These are phyloP conservation scores for Blera fallax DNA, from an alignment of 2,888 invertebrate species.

Conservation along the genomic window DNA sequence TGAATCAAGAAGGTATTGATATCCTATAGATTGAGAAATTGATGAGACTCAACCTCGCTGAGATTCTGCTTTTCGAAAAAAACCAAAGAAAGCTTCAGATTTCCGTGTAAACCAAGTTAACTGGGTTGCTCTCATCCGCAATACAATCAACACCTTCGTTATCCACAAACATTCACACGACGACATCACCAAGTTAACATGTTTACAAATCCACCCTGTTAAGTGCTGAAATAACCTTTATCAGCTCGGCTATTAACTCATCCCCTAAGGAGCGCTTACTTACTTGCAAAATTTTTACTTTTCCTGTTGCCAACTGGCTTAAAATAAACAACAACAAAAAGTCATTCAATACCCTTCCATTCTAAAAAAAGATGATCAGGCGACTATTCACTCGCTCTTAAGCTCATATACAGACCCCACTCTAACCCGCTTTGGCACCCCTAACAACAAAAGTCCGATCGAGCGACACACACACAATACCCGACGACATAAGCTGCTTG, in stretches of 20 bases:
- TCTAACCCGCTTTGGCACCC: background rate
- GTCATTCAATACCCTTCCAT: slow-evolving; percentile 16
- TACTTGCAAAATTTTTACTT: background rate
- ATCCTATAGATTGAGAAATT: no score
- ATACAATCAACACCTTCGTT: no score
- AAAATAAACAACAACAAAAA: background rate
- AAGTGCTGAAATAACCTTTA: background rate
- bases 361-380: background rate
- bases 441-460: background rate
- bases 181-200: no score
- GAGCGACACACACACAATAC: background rate
- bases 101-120: no score
- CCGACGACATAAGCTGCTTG: slow-evolving; percentile 31
- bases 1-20: no score
- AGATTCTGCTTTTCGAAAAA: no score
- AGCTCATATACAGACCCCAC: slow-evolving; percentile 29
- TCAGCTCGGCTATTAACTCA: background rate
- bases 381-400: slow-evolving; percentile 29
- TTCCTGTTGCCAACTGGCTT: no score
- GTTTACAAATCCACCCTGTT: background rate
- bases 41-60: no score
- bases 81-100: no score
- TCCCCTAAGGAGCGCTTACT: background rate
- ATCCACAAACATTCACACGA: no score
- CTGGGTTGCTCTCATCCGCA: no score